phyloP scores from a whole-genome alignment of 2,113 vertebrate species.

The Pluvialis apricaria region DNA sequence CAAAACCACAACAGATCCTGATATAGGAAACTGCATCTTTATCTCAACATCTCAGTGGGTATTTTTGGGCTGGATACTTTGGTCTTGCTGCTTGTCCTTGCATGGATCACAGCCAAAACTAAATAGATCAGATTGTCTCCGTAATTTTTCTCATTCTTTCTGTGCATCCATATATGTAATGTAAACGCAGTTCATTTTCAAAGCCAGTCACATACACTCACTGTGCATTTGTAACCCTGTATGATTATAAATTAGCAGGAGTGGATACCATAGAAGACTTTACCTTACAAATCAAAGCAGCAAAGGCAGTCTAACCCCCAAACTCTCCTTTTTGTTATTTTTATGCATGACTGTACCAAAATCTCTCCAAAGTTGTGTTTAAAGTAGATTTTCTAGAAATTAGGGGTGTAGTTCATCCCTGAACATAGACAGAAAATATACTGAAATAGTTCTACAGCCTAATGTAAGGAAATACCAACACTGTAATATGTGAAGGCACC shows the following conservation, averaged over 20 bases:
- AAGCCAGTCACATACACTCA: not conserved
- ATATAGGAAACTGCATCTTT: not conserved
- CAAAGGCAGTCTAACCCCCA: not conserved
- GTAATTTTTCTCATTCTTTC: not conserved
- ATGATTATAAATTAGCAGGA: slow-evolving; percentile 32
- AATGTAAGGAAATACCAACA: not conserved
- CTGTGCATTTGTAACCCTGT: slow-evolving; percentile 3
- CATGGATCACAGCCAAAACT: not conserved
- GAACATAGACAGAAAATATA: not conserved
- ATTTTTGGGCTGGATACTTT: not conserved
- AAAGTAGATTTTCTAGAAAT: not conserved
- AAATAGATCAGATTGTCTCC: not conserved
- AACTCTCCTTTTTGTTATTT: not conserved
- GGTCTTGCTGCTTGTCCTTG: not conserved
- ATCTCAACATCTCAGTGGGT: not conserved
- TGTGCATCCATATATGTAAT: not conserved
- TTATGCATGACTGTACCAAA: not conserved
- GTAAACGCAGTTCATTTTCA: slow-evolving; percentile 21
- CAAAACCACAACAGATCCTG: not conserved
- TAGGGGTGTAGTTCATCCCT: not conserved
- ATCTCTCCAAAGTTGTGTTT: not conserved
- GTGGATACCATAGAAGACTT: not conserved
- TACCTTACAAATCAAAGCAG: not conserved
- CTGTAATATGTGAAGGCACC: not conserved
- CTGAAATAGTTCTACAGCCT: not conserved